Conservation (phyloP, 2,888 invertebrate species). For the Meliscaeva auricollis region DNA sequence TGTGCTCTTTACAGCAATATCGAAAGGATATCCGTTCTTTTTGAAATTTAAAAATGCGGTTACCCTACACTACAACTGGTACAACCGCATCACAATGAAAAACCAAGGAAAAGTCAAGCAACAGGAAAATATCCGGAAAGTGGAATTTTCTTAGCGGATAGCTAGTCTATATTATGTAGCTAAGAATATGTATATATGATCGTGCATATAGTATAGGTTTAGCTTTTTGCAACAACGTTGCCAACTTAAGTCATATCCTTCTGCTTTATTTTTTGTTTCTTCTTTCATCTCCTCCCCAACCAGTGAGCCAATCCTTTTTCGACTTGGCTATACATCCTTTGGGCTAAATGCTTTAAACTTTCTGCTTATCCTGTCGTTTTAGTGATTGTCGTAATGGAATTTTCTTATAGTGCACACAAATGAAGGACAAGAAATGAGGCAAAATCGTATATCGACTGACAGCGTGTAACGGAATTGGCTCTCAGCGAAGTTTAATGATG, state of each 20-base stretch:
- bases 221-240: conserved; percentile 48
- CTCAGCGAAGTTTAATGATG: conserved; percentile 45
- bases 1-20: conserved; percentile 57
- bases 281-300: neutral
- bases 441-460: conserved; percentile 4
- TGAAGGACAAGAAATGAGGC: conserved; percentile 36
- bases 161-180: neutral
- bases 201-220: too few species aligned
- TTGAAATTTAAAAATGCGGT: conserved; percentile 71
- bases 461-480: conserved; percentile 34
- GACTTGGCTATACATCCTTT: conserved; percentile 46
- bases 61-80: conserved; percentile 16
- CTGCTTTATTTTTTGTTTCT: too few species aligned
- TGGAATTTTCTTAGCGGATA: conserved; percentile 58
- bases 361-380: conserved; percentile 66
- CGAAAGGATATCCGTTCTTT: conserved; percentile 67
- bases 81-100: conserved; percentile 8
- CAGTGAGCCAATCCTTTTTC: conserved; percentile 12
- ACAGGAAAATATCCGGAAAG: conserved; percentile 72
- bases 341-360: conserved; percentile 68
- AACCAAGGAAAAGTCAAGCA: conserved; percentile 65
- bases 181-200: too few species aligned
- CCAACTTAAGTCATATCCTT: conserved; percentile 39
- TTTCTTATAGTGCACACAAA: conserved; percentile 45
- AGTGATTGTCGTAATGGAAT: conserved; percentile 68